These are phyloP conservation scores for Umimayanthus kanabou DNA, from an alignment of 92 coral and sea anemone genomes.

Conservation along the genomic window DNA sequence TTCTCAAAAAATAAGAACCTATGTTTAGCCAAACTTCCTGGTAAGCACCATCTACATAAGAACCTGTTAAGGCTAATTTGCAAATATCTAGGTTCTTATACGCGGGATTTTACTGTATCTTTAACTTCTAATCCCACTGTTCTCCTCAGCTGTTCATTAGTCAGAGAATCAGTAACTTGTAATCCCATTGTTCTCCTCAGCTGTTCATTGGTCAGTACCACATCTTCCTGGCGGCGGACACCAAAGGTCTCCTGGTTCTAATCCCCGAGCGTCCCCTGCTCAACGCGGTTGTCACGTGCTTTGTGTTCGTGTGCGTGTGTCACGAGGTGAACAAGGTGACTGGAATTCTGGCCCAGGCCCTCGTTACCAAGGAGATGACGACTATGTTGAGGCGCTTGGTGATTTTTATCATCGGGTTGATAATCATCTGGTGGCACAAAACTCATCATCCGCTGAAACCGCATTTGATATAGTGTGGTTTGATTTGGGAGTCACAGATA, in stretches of 20 bases:
- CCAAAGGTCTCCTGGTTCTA: conserved; percentile 87
- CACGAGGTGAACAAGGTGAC: conserved; percentile 92
- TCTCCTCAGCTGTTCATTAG: conserved; percentile 79
- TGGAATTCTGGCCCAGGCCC: conserved; percentile 77
- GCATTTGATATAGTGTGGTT: conserved; percentile 43
- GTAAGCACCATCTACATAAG: too few species aligned
- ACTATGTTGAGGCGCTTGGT: conserved; percentile 86
- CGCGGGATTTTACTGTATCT: too few species aligned
- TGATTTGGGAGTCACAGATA: not conserved
- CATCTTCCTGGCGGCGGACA: conserved; percentile 96
- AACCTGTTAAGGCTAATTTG: too few species aligned
- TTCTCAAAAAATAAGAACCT: too few species aligned
- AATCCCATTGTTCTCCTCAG: conserved; percentile 40
- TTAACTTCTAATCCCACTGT: not conserved
- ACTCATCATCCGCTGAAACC: conserved; percentile 87
- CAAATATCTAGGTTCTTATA: too few species aligned
- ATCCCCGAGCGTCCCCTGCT: conserved; percentile 87
- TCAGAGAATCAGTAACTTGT: conserved; percentile 51
- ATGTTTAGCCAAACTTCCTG: too few species aligned
- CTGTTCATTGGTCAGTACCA: conserved; percentile 97
- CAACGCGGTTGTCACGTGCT: conserved; percentile 82
- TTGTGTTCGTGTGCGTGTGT: conserved; percentile 87
- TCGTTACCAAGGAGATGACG: conserved; percentile 78
- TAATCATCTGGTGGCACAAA: conserved; percentile 98
- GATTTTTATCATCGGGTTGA: conserved; percentile 83